These are phyloP conservation scores for Parazoanthus atlanticus DNA, from an alignment of 92 coral and sea anemone genomes.

Conservation along the genomic window DNA sequence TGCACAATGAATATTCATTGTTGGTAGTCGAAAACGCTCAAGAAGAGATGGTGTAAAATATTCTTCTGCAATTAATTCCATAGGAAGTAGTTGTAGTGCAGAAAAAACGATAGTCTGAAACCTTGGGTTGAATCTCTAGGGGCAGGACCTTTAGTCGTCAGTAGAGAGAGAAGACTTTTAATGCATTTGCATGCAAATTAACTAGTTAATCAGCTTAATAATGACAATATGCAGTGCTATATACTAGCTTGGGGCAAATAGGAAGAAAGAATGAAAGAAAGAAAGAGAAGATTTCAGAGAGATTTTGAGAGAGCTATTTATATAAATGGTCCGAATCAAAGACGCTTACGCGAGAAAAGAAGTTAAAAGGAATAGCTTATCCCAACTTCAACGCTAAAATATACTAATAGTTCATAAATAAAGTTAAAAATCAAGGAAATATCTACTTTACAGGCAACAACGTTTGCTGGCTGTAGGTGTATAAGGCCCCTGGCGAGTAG, in stretches of 20 bases:
- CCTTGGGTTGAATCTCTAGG: neutral
- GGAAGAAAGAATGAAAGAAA: neutral
- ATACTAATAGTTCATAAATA: too few relatives aligned
- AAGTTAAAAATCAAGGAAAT: neutral
- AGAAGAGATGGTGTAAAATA: neutral
- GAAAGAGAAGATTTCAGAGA: neutral
- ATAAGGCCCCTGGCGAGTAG: neutral
- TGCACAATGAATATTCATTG: conserved; percentile 20
- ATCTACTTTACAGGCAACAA: neutral
- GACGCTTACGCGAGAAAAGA: neutral
- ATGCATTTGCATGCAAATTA: conserved; percentile 32
- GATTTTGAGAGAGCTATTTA: neutral
- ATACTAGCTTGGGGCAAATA: neutral
- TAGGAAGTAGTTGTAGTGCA: neutral
- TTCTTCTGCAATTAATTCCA: neutral
- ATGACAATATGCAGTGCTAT: neutral
- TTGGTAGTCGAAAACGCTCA: conserved; percentile 7
- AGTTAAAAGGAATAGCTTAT: too few relatives aligned
- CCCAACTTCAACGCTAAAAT: too few relatives aligned
- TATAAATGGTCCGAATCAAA: neutral
- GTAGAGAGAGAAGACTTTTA: neutral
- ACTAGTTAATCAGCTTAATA: conserved; percentile 13
- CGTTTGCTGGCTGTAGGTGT: neutral
- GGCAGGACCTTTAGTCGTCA: neutral
- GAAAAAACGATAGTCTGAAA: neutral